Percentiles rank a stretch among this genome's conserved stretches.
phyloP scores from a whole-genome alignment of 2,113 vertebrate species.

The Catharus minimus region DNA sequence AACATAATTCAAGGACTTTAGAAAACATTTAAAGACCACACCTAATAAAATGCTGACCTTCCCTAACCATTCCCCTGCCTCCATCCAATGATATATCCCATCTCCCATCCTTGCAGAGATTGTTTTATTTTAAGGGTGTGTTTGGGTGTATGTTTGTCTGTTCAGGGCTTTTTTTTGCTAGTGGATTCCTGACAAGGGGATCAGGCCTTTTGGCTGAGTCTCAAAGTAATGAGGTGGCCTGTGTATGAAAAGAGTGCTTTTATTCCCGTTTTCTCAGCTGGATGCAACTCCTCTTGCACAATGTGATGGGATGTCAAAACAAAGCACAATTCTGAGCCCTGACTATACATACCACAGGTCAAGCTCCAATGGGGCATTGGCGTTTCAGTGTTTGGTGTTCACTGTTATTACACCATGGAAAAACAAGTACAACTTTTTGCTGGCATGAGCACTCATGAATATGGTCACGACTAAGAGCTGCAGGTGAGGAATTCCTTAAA shows the following conservation, averaged over 20 bases:
- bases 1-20: background rate
- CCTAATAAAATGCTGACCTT: background rate
- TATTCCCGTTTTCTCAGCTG: background rate
- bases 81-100: rapidly evolving
- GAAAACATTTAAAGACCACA: background rate
- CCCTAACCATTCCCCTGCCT: background rate
- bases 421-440: background rate
- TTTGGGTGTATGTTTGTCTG: background rate
- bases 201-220: background rate
- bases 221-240: background rate
- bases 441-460: background rate
- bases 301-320: background rate
- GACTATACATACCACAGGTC: background rate
- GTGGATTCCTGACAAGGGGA: background rate
- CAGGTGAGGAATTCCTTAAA: background rate
- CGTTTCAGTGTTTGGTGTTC: background rate
- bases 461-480: rapidly evolving
- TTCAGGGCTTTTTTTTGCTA: rapidly evolving
- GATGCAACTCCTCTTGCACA: background rate
- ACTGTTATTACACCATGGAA: background rate
- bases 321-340: background rate
- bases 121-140: background rate
- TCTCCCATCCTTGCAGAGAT: background rate
- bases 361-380: background rate
- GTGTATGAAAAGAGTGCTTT: background rate